phyloP scores from a whole-genome alignment of 2,888 invertebrate genomes.

The Ceratothoa steindachneri region DNA sequence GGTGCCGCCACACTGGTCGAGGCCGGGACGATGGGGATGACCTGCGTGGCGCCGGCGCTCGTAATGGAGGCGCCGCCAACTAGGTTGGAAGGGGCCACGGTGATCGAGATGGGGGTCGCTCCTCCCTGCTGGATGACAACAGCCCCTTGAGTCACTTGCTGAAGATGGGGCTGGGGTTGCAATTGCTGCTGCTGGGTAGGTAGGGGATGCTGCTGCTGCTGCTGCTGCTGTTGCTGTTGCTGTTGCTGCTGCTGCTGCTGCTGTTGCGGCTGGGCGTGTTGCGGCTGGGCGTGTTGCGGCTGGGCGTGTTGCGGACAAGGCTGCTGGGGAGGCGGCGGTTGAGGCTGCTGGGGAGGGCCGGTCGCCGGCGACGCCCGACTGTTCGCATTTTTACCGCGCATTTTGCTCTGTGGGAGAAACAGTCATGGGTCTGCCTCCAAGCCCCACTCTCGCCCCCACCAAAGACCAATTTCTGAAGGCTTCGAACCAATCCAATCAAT shows the following conservation, averaged over 20 bases:
- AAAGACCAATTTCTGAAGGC: too few species aligned
- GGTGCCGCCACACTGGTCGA: background rate
- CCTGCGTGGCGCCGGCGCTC: background rate
- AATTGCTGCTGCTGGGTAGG: slow-evolving; percentile 12
- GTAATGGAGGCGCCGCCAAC: background rate
- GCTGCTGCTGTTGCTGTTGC: slow-evolving; percentile 34
- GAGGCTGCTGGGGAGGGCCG: slow-evolving; percentile 13
- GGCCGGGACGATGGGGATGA: background rate
- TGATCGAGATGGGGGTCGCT: background rate
- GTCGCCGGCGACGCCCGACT: background rate
- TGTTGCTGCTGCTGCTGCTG: slow-evolving; percentile 22
- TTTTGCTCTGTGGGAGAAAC: slow-evolving; percentile 35
- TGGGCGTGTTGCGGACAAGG: slow-evolving; percentile 20
- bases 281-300: slow-evolving; percentile 25
- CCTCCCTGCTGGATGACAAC: background rate
- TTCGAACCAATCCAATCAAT: too few species aligned
- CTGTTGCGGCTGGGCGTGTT: slow-evolving; percentile 30
- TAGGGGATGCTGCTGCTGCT: slow-evolving; percentile 27
- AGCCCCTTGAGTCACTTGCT: slow-evolving; percentile 2
- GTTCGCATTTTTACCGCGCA: slow-evolving; percentile 31
- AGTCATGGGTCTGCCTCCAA: too few species aligned
- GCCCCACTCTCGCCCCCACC: too few species aligned
- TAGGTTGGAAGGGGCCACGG: background rate
- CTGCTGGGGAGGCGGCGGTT: slow-evolving; percentile 24
- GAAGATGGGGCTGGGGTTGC: slow-evolving; percentile 14